phyloP scores from a whole-genome alignment of 1,140 invertebrate species.

The Forficula auricularia region DNA sequence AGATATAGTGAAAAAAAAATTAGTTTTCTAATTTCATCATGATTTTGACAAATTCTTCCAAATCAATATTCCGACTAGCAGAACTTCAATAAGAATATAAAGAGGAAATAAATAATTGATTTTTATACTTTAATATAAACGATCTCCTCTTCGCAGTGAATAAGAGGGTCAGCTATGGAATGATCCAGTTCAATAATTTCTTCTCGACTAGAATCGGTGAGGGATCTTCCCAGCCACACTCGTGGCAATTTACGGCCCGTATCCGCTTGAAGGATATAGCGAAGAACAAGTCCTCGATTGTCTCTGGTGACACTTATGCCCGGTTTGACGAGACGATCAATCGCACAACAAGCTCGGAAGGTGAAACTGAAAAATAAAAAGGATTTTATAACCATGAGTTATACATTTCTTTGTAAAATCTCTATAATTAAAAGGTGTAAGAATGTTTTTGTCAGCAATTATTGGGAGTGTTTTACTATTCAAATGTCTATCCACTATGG shows the following conservation, averaged over 20 bases:
- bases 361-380: conserved; percentile 41
- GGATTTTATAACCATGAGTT: conserved; percentile 7
- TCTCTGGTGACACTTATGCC: conserved; percentile 16
- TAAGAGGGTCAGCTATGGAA: conserved; percentile 23
- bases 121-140: conserved; percentile 52
- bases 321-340: conserved; percentile 40
- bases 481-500: no score
- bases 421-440: no score
- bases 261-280: conserved; percentile 69
- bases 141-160: conserved; percentile 50
- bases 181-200: conserved; percentile 20
- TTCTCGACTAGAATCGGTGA: conserved; percentile 24
- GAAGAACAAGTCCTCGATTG: conserved; percentile 35
- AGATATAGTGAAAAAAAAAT: no score
- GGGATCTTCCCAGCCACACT: conserved; percentile 48
- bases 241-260: conserved; percentile 66
- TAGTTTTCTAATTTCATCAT: no score
- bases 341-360: conserved; percentile 72
- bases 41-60: no score
- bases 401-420: no score
- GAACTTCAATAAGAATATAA: no score
- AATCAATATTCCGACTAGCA: no score
- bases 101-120: no score
- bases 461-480: no score
- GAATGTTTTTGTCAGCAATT: no score